Evolutionary conservation across 2,113 vertebrate genomes (phyloP).

Genomic region (Callipepla californica): DNA sequence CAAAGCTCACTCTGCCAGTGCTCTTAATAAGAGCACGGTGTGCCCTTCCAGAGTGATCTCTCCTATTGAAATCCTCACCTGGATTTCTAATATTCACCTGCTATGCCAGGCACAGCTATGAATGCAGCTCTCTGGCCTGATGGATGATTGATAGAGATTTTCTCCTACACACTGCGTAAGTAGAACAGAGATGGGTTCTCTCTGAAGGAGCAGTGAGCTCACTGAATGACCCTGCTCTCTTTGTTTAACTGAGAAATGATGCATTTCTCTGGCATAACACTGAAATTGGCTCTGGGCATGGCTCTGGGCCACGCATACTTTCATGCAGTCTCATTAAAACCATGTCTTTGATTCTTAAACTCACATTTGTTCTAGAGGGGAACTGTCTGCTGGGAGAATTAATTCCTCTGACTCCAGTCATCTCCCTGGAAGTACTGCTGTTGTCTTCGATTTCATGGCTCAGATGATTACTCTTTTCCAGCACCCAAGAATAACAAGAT

Average conservation of each 20-base stretch:
- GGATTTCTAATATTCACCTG: background rate
- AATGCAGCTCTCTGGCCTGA: background rate
- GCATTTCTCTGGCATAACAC: background rate
- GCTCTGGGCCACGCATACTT: background rate
- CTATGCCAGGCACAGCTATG: background rate
- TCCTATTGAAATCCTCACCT: background rate
- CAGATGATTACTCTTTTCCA: slow-evolving; percentile 40
- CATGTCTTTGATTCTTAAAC: slow-evolving; percentile 24
- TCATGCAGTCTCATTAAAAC: slow-evolving; percentile 34
- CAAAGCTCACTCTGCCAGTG: background rate
- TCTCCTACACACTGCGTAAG: background rate
- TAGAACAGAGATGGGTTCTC: background rate
- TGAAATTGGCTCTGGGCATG: background rate
- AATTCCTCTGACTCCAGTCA: slow-evolving; percentile 53
- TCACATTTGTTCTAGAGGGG: slow-evolving; percentile 55
- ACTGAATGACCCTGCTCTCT: background rate
- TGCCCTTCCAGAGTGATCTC: background rate
- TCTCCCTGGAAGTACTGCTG: slow-evolving; percentile 50
- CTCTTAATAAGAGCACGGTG: background rate
- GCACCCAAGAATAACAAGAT: slow-evolving; percentile 67
- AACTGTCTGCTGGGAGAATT: slow-evolving; percentile 57
- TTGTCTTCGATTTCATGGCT: slow-evolving; percentile 73
- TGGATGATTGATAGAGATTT: background rate
- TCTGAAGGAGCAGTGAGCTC: background rate
- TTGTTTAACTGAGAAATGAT: background rate